phyloP scores from a whole-genome alignment of 2,113 vertebrate genomes.

The Caranx melampygus region DNA sequence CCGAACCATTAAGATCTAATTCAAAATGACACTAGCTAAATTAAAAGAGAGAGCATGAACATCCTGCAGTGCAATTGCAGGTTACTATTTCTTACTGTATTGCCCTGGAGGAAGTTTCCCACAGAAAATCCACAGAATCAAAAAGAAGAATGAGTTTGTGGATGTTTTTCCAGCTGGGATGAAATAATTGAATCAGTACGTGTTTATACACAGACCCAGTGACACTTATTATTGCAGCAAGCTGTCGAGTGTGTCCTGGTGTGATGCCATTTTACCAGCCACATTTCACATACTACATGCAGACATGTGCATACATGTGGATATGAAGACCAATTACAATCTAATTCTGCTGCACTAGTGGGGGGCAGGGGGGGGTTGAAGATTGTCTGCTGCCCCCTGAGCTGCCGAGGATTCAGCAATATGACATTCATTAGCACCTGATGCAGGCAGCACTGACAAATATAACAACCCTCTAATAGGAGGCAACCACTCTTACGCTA shows the following conservation, averaged over 20 bases:
- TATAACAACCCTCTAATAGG: background rate
- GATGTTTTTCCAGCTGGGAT: constrained; percentile 44
- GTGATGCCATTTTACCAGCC: constrained; percentile 23
- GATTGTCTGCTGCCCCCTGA: constrained; percentile 50
- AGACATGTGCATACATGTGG: constrained; percentile 37
- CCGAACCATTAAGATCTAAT: constrained; percentile 50
- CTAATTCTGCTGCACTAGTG: constrained; percentile 25
- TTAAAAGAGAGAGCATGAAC: constrained; percentile 44
- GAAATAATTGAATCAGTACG: constrained; percentile 64
- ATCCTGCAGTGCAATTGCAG: constrained; percentile 50
- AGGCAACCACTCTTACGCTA: constrained; percentile 5
- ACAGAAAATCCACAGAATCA: constrained; percentile 28
- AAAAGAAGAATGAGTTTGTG: constrained; percentile 32
- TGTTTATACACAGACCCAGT: constrained; percentile 51
- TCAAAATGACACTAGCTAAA: constrained; percentile 70
- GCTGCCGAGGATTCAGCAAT: constrained; percentile 20
- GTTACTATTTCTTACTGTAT: constrained; percentile 63
- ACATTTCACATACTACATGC: constrained; percentile 13
- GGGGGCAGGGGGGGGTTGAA: constrained; percentile 6
- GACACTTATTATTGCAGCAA: constrained; percentile 57
- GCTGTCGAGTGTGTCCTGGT: constrained; percentile 27
- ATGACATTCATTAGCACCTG: constrained; percentile 48
- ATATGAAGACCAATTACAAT: constrained; percentile 54
- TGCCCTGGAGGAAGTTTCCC: constrained; percentile 36
- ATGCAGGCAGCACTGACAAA: constrained; percentile 12